Conservation (phyloP, 2,113 vertebrate species). For the Solea solea region DNA sequence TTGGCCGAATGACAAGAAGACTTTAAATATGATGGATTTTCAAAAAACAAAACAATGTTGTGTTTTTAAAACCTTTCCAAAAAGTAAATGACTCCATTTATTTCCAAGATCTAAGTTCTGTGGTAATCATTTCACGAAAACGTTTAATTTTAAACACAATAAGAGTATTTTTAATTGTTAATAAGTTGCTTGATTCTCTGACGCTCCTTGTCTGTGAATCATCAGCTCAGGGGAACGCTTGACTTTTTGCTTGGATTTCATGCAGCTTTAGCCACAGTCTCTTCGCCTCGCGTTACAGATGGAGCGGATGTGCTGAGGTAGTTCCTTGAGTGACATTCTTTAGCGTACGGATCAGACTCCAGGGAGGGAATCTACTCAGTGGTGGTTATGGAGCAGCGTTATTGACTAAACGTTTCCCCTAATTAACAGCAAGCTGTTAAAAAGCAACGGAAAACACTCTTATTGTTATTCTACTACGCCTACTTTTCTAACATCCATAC, state of each 20-base stretch:
- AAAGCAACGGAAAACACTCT: conserved; percentile 10
- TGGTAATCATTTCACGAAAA: neutral
- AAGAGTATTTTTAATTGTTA: neutral
- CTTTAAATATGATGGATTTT: too few relatives aligned
- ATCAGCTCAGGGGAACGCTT: neutral
- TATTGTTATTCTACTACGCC: conserved; percentile 12
- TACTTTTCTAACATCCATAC: conserved; percentile 2
- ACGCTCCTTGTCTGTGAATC: neutral
- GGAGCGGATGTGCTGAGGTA: conserved; percentile 2
- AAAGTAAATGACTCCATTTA: too few relatives aligned
- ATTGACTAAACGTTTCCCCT: conserved; percentile 58
- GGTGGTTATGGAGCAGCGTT: conserved; percentile 57
- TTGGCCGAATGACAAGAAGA: too few relatives aligned
- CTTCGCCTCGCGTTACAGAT: conserved; percentile 12
- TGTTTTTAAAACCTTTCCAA: too few relatives aligned
- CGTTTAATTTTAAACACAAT: neutral
- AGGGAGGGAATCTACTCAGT: conserved; percentile 48
- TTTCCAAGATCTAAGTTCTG: too few relatives aligned
- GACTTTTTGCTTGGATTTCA: neutral
- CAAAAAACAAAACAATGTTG: too few relatives aligned
- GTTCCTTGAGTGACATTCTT: conserved; percentile 11
- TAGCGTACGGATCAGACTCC: conserved; percentile 43
- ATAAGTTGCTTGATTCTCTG: neutral
- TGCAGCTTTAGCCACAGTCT: neutral
- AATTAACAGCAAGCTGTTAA: conserved; percentile 58